Percentiles rank a stretch among this genome's conserved stretches.
Conservation (phyloP, 2,888 invertebrate genomes). For the Horisme vitalbata region DNA sequence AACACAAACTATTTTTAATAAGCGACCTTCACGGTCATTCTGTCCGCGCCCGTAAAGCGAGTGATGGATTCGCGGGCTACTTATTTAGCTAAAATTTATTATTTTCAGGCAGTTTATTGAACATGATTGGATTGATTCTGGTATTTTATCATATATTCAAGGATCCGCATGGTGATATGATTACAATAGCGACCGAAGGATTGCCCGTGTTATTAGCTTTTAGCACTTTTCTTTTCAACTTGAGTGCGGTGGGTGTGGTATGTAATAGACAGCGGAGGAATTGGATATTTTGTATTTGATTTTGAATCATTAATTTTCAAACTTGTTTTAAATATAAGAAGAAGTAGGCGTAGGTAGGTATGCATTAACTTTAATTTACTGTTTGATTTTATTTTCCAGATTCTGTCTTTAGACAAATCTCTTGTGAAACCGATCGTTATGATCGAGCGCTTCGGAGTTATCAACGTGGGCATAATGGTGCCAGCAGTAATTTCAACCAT, state of each 20-base stretch:
- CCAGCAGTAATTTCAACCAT: slow-evolving; percentile 39
- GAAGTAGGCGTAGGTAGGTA: no score
- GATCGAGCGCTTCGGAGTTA: slow-evolving; percentile 42
- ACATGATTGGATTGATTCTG: slow-evolving; percentile 43
- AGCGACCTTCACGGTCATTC: no score
- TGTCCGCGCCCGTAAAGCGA: no score
- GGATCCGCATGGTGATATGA: slow-evolving; percentile 39
- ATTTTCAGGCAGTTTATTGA: slow-evolving; percentile 49
- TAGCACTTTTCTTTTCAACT: slow-evolving; percentile 52
- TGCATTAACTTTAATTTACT: no score
- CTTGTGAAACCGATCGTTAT: slow-evolving; percentile 43
- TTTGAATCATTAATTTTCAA: no score
- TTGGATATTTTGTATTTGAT: no score
- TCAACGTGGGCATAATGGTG: slow-evolving; percentile 44
- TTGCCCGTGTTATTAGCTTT: slow-evolving; percentile 45
- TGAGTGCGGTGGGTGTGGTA: slow-evolving; percentile 56
- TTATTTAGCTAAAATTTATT: no score
- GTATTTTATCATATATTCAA: slow-evolving; percentile 45
- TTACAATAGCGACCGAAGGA: slow-evolving; percentile 27
- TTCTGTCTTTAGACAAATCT: slow-evolving; percentile 47
- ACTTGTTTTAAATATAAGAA: no score
- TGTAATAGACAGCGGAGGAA: no score
- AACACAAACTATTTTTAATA: no score
- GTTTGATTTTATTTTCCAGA: no score
- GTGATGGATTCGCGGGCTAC: no score